Percentiles rank a stretch among this genome's conserved stretches.
Conservation (phyloP, 1,140 invertebrate genomes). For the Plodia interpunctella region DNA sequence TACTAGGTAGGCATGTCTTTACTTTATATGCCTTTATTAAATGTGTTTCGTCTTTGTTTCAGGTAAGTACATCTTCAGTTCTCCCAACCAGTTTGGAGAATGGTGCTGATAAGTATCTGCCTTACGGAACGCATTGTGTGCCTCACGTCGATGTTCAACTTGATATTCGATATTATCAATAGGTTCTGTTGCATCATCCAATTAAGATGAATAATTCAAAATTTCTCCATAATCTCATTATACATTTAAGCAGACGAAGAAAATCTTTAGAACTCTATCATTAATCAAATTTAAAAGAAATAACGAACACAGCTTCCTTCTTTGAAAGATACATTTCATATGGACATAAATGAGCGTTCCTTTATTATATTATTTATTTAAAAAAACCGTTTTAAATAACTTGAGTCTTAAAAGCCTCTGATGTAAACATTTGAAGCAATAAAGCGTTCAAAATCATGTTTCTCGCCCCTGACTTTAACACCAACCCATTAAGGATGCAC, state of each 20-base stretch:
- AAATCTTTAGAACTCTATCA: constrained; percentile 23
- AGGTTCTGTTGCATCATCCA: constrained; percentile 37
- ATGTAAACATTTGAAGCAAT: constrained; percentile 11
- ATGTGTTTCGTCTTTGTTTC: constrained; percentile 14
- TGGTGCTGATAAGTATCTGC: background rate
- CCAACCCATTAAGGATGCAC: constrained; percentile 36
- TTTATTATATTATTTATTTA: background rate
- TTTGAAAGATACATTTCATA: background rate
- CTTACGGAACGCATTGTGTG: background rate
- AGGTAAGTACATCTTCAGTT: constrained; percentile 19
- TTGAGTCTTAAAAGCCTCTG: background rate
- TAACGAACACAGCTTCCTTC: background rate
- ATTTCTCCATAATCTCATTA: constrained; percentile 11
- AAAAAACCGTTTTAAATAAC: background rate
- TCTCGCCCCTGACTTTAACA: constrained; percentile 39
- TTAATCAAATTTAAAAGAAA: background rate
- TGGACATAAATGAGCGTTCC: background rate
- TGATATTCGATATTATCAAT: constrained; percentile 5
- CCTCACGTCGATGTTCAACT: background rate
- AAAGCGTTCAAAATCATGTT: constrained; percentile 21
- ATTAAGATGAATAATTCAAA: constrained; percentile 30
- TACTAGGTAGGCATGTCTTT: too few relatives aligned
- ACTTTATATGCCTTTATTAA: constrained; percentile 1
- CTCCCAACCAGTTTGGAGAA: background rate
- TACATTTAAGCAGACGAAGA: constrained; percentile 38